Evolutionary conservation across 2,888 invertebrate genomes (phyloP).

Genomic region (Adelognathus sp.): DNA sequence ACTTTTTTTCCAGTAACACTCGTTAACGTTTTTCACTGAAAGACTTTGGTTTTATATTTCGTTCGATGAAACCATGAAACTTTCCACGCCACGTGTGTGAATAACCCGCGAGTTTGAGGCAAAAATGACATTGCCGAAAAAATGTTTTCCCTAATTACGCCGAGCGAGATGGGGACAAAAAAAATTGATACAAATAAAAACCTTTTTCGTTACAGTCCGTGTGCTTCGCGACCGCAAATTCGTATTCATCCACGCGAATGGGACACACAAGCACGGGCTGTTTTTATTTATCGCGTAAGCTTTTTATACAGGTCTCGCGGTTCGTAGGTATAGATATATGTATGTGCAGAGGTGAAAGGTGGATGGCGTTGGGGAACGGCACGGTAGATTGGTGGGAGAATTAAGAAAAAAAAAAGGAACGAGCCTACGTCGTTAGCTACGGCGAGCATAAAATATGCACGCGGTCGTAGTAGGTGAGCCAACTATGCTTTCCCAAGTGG

Average conservation of each 20-base stretch:
- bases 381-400: not conserved
- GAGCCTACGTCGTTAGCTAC: slow-evolving; percentile 46
- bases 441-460: slow-evolving; percentile 65
- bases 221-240: slow-evolving; percentile 9
- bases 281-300: slow-evolving; percentile 37
- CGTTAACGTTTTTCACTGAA: not conserved
- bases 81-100: not conserved
- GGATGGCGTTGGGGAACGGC: not conserved
- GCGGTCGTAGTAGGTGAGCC: slow-evolving; percentile 48
- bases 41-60: not conserved
- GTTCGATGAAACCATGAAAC: not conserved
- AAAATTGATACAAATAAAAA: no score
- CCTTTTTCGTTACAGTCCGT: slow-evolving; percentile 1
- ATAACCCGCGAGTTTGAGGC: slow-evolving; percentile 24
- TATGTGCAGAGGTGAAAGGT: slow-evolving; percentile 5
- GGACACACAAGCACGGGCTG: not conserved
- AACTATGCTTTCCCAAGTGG: slow-evolving; percentile 62
- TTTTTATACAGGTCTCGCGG: slow-evolving; percentile 9
- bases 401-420: slow-evolving; percentile 16
- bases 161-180: not conserved
- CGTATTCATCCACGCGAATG: slow-evolving; percentile 22
- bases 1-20: not conserved
- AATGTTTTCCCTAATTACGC: slow-evolving; percentile 16
- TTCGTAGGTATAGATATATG: not conserved
- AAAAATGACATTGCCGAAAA: slow-evolving; percentile 18